Conservation (phyloP, 2,888 invertebrate species). For the Operophtera brumata region DNA sequence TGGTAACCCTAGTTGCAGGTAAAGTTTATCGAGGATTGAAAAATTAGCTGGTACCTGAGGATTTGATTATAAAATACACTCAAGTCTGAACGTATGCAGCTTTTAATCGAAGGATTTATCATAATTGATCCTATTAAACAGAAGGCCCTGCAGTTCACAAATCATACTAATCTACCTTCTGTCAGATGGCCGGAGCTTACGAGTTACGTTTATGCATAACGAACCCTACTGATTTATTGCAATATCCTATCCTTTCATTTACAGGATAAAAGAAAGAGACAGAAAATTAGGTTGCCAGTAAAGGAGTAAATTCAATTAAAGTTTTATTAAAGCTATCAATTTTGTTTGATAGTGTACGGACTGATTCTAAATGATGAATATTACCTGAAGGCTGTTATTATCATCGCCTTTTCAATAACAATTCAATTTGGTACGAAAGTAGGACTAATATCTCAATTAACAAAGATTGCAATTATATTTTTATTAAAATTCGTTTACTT, state of each 20-base stretch:
- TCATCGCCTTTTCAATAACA: not conserved
- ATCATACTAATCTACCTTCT: conserved; percentile 55
- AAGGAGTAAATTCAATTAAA: conserved; percentile 20
- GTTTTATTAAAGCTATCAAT: conserved; percentile 24
- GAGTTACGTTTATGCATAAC: conserved; percentile 53
- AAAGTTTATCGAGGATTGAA: too few relatives aligned
- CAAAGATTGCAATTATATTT: too few relatives aligned
- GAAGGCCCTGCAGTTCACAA: conserved; percentile 43
- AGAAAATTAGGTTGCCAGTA: conserved; percentile 10
- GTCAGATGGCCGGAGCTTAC: conserved; percentile 43
- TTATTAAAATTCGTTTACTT: too few relatives aligned
- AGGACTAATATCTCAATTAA: too few relatives aligned
- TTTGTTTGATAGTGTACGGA: conserved; percentile 12
- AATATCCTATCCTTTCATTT: conserved; percentile 15
- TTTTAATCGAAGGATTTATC: conserved; percentile 15
- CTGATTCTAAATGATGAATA: conserved; percentile 8
- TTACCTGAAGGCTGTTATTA: conserved; percentile 9
- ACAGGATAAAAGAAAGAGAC: conserved; percentile 9
- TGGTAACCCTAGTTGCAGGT: too few relatives aligned
- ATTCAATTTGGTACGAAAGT: too few relatives aligned
- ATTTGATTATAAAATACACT: too few relatives aligned
- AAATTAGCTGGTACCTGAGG: too few relatives aligned
- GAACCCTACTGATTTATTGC: conserved; percentile 55
- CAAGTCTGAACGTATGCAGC: too few relatives aligned
- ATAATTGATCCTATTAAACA: conserved; percentile 32